Base-by-base conservation (phyloP, 2,888 invertebrate genomes). In the Drosophila neotestacea region DNA sequence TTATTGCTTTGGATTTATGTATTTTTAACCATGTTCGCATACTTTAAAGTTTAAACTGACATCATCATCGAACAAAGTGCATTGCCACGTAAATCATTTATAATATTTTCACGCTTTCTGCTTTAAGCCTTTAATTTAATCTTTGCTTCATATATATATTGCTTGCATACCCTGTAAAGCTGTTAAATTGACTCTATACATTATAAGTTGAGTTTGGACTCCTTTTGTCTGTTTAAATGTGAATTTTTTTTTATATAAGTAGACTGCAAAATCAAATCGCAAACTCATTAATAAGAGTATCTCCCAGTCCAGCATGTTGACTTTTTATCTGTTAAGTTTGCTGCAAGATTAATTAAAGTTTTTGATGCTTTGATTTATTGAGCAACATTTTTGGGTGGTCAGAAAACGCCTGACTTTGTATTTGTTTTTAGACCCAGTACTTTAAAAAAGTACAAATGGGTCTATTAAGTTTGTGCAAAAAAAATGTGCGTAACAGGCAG, bases 351-450 rank as follows among this genome's bases (percentile, higher is more conserved):
- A 81, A 84, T 84, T 79, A 81, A 68, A 63, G 66, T 73, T 69
- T 79, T 82, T 54, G 47, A 27, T 22, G 11, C 71, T 79, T 64
- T 84, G 82, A 84, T 84, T 85, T 79, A 84, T 84, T 77, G 48
- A 52, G 52, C 62, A 34, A 65, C 16, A 70, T 13, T 61, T 71
- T 78, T 67, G 70, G 68, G 65, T 69, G 63, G 69, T 47, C 66
- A 55, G n/a, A 39, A 56, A 52, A 54, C 54, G 22, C 28, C 70
- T 36, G 13, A 6, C 58, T n/a, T 44, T 16, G 34, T 34, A n/a
- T 38, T 13, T 50, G 22, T 4, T 4, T n/a, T n/a, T n/a, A n/a
- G n/a, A n/a, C n/a, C n/a, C n/a, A n/a, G n/a, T n/a, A n/a, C n/a
- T n/a, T n/a, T n/a, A n/a, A n/a, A n/a, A n/a, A n/a, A n/a, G n/a